Evolutionary conservation across 2,797 vertebrate species (phyloP).

Genomic region (Graptemys geographica): DNA sequence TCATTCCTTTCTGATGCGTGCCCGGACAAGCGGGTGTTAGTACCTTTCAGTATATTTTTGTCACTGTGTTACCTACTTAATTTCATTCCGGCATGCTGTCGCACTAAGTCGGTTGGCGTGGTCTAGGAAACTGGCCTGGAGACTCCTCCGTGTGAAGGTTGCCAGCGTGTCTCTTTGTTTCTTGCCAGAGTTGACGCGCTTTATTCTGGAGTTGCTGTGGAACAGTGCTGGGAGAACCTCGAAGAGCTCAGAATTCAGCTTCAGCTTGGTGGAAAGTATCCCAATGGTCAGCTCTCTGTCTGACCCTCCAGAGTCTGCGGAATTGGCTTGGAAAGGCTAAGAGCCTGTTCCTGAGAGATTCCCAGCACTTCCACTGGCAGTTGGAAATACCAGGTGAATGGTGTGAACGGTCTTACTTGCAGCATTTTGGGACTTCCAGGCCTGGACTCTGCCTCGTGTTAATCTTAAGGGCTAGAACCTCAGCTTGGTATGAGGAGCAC

Average conservation of each 20-base stretch:
- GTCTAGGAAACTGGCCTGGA: conserved; percentile 72
- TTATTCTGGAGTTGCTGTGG: conserved; percentile 75
- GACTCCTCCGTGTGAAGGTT: conserved; percentile 68
- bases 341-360: background rate
- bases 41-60: conserved; percentile 79
- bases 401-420: background rate
- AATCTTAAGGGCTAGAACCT: background rate
- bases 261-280: conserved; percentile 62
- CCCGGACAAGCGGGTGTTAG: conserved; percentile 76
- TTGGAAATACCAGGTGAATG: background rate
- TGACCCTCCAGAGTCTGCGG: background rate
- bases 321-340: background rate
- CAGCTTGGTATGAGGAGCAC: background rate
- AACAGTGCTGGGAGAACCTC: conserved; percentile 66
- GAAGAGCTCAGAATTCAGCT: conserved; percentile 8
- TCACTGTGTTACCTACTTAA: conserved; percentile 79
- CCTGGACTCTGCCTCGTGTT: background rate
- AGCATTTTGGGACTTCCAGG: background rate
- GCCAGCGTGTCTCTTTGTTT: conserved; percentile 75
- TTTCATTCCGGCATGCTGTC: conserved; percentile 78
- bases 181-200: conserved; percentile 63
- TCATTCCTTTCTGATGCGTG: conserved; percentile 70
- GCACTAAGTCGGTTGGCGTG: conserved; percentile 66
- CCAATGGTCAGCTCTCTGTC: conserved; percentile 59
- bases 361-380: accelerated